Base-by-base conservation (phyloP, 2,888 invertebrate species). In the Limnephilus marmoratus region DNA sequence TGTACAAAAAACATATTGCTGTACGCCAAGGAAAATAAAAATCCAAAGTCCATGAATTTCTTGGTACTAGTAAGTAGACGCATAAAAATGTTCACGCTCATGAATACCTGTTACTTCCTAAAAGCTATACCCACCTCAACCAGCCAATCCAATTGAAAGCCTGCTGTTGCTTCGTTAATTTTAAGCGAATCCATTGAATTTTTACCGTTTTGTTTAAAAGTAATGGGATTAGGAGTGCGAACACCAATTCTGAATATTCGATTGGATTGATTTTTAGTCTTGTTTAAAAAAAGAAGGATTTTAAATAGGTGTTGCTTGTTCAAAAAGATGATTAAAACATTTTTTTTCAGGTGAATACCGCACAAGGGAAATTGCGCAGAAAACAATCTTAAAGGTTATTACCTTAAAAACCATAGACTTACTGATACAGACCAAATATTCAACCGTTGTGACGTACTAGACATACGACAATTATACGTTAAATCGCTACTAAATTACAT, bases 141-240 rank as follows among this genome's bases (percentile, higher is more conserved):
- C n/a, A 68, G 68, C 68, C 68, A 68, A 68, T 68, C 68, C 68
- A 68, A n/a, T n/a, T 82, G 82, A 82, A 82, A 82, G 82, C 85
- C 49, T 24, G 18, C 15, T 37, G 41, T 53, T 49, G 86, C 86
- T 86, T 86, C 86, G 45, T 86, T 86, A 86, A 86, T 37, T 86
- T 86, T 86, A 86, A 86, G 45, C 53, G 86, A 45, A 86, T 86
- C 45, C 31, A 29, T 45, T n/a, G 13, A 29, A 49, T 49, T 86
- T 49, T 49, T 82, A 12, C 82, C 31, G 29, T 68, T 68, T 68
- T 68, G 31, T 82, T 24, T 53, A n/a, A 68, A 68, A 24, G 18
- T 82, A 82, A 82, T 82, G 82, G 7, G 31, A 82, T 82, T 82
- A 82, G 29, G 18, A 34, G 34, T 31, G 29, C 82, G 82, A 82